Conservation (phyloP, 2,797 vertebrate species). For the Sciaenops ocellatus region DNA sequence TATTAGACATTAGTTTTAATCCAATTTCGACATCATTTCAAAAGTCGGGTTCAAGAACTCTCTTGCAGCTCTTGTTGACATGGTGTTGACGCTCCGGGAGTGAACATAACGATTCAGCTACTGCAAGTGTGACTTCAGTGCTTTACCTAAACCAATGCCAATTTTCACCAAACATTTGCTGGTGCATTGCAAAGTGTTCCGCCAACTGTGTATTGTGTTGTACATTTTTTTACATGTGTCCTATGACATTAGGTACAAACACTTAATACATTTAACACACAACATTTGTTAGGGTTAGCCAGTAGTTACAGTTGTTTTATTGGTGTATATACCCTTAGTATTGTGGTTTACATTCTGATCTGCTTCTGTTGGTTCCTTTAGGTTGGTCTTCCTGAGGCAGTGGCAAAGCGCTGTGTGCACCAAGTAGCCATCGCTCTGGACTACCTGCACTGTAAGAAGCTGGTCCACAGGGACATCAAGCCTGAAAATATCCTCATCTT, state of each 20-base stretch:
- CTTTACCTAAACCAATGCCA: neutral
- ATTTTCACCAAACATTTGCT: no score
- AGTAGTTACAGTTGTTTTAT: no score
- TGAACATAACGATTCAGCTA: neutral
- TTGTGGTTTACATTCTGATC: neutral
- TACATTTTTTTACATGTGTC: neutral
- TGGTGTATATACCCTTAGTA: neutral
- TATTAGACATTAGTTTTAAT: no score
- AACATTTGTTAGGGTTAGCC: neutral
- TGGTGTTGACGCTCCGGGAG: no score
- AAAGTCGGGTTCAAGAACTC: no score
- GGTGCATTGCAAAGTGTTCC: neutral
- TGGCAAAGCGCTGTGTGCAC: constrained; percentile 90
- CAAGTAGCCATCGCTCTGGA: constrained; percentile 89
- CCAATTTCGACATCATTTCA: no score
- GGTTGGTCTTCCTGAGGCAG: constrained; percentile 88
- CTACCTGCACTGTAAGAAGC: constrained; percentile 89
- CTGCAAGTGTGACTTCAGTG: neutral
- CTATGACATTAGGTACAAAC: neutral
- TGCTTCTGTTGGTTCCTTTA: constrained; percentile 40
- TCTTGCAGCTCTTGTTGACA: no score
- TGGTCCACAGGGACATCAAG: constrained; percentile 90
- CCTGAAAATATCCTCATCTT: constrained; percentile 91
- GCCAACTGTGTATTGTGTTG: neutral
- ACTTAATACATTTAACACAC: neutral